Evolutionary conservation across 2,888 invertebrate species (phyloP).

Genomic region (Erebia epiphron): DNA sequence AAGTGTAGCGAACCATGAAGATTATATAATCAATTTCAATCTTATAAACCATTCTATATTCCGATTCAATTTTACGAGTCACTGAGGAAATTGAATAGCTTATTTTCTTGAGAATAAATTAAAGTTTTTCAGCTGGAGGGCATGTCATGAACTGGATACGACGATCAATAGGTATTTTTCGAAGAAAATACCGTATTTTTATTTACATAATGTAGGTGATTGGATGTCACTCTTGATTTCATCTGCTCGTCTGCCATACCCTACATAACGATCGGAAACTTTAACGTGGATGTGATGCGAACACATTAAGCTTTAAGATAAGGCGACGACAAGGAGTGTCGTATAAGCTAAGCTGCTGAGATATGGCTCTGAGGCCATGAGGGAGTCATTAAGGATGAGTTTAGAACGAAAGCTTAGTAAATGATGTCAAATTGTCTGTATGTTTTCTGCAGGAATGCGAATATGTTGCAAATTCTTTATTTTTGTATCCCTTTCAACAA

Average conservation of each 20-base stretch:
- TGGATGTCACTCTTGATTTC: background rate
- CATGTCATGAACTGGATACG: conserved; percentile 3
- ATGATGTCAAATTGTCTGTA: background rate
- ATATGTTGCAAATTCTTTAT: background rate
- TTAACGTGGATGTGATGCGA: conserved; percentile 7
- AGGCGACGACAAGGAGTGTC: conserved; percentile 8
- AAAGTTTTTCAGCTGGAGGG: conserved; percentile 16
- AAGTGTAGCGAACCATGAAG: conserved; percentile 13
- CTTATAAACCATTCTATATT: conserved; percentile 21
- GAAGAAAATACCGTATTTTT: background rate
- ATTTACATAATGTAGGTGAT: background rate
- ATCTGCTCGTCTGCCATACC: background rate
- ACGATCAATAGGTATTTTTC: background rate
- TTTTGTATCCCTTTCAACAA: no score
- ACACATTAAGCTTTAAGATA: conserved; percentile 14
- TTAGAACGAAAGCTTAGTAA: conserved; percentile 11
- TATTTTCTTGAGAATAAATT: conserved; percentile 18
- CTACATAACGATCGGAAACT: conserved; percentile 1
- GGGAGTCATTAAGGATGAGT: conserved; percentile 10
- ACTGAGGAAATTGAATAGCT: conserved; percentile 15
- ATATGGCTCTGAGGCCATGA: conserved; percentile 1
- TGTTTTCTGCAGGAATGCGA: background rate
- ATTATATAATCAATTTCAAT: conserved; percentile 21
- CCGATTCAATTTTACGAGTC: conserved; percentile 17
- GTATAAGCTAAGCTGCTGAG: conserved; percentile 9